Percentiles rank a stretch among this genome's conserved stretches.
phyloP scores from a whole-genome alignment of 2,888 invertebrate species.

The Dynastes hyllus region DNA sequence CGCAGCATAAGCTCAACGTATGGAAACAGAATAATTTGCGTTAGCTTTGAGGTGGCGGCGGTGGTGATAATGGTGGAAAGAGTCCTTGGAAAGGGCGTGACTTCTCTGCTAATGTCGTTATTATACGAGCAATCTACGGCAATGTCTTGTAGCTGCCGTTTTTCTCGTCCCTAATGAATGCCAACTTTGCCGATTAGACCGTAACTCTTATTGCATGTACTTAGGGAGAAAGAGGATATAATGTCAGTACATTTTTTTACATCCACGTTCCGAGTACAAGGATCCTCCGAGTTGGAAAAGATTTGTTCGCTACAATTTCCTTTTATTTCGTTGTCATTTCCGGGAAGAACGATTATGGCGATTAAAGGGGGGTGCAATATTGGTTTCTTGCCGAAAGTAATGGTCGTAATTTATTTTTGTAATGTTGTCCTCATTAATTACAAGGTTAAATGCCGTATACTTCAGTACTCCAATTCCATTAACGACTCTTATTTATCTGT shows the following conservation, averaged over 20 bases:
- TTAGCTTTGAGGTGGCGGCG: conserved; percentile 34
- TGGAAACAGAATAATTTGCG: conserved; percentile 53
- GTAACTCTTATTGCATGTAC: conserved; percentile 40
- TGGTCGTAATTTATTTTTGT: neutral
- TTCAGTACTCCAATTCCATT: no score
- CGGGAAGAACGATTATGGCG: conserved; percentile 1
- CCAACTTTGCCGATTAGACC: conserved; percentile 46
- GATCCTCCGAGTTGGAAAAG: neutral
- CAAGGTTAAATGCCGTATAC: no score
- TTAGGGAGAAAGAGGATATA: conserved; percentile 7
- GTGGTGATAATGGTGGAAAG: conserved; percentile 12
- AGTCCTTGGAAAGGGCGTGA: conserved; percentile 43
- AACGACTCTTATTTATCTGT: no score
- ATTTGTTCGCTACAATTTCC: conserved; percentile 9
- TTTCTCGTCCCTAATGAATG: conserved; percentile 45
- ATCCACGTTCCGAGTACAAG: neutral
- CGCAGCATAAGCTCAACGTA: conserved; percentile 54
- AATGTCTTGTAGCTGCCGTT: conserved; percentile 42
- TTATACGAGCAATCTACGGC: conserved; percentile 42
- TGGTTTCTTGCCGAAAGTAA: conserved; percentile 1
- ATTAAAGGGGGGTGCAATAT: conserved; percentile 3
- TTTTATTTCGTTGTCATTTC: conserved; percentile 1
- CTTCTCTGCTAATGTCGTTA: conserved; percentile 43
- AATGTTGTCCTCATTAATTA: neutral
- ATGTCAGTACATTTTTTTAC: conserved; percentile 11